Conservation (phyloP, 2,113 vertebrate species). For the Lethenteron reissneri region DNA sequence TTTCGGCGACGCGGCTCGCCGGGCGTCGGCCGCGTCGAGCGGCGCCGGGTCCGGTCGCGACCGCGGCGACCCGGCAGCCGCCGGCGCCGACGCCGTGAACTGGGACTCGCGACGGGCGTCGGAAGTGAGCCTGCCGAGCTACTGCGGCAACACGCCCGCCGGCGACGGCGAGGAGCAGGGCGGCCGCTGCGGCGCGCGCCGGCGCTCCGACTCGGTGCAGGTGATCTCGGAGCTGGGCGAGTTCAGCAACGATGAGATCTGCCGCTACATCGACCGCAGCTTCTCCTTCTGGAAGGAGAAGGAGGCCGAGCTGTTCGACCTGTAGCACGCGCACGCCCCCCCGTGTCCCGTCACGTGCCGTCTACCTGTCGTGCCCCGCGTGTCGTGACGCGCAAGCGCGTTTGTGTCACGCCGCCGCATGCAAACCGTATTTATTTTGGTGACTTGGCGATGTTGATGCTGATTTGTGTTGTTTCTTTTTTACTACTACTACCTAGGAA, state of each 20-base stretch:
- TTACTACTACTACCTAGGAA: no score
- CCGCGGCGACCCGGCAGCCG: slow-evolving; percentile 14
- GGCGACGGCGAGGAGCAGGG: slow-evolving; percentile 16
- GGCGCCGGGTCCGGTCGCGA: slow-evolving; percentile 13
- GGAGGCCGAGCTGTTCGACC: slow-evolving; percentile 64
- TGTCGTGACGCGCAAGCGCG: no score
- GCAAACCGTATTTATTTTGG: no score
- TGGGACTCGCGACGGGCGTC: background rate
- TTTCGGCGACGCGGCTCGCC: slow-evolving; percentile 33
- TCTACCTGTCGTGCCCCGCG: no score
- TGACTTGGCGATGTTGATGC: no score
- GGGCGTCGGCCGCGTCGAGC: slow-evolving; percentile 9
- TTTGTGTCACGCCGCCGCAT: no score
- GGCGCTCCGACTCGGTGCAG: slow-evolving; percentile 32
- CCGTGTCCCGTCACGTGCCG: no score
- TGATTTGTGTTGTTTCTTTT: no score
- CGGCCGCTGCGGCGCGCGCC: slow-evolving; percentile 10
- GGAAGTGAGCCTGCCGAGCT: slow-evolving; percentile 15
- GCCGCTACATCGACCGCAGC: slow-evolving; percentile 74
- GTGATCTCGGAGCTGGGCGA: slow-evolving; percentile 58
- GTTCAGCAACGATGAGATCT: slow-evolving; percentile 77
- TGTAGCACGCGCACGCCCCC: slow-evolving; percentile 11
- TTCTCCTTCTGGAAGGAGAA: slow-evolving; percentile 98
- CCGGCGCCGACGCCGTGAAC: background rate
- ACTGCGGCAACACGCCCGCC: slow-evolving; percentile 18